phyloP scores from a whole-genome alignment of 2,113 vertebrate genomes.

The Indri indri region DNA sequence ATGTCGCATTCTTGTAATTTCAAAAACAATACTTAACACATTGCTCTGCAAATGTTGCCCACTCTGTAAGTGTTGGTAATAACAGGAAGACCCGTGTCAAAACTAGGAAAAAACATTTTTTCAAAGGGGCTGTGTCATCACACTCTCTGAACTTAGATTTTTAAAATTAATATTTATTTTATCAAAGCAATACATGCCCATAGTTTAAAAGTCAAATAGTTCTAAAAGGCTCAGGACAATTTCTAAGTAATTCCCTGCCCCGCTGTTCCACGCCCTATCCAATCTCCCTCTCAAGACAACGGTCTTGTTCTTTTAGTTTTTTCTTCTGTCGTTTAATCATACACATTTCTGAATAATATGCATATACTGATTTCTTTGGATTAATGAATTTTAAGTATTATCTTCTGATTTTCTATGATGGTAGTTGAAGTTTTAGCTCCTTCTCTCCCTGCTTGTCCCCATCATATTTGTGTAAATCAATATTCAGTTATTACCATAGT shows the following conservation, averaged over 20 bases:
- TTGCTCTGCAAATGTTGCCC: not conserved
- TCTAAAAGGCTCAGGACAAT: not conserved
- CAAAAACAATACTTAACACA: not conserved
- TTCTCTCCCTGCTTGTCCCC: not conserved
- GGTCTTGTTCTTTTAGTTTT: slow-evolving; percentile 21
- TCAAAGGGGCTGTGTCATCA: not conserved
- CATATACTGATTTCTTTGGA: not conserved
- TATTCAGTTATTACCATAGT: not conserved
- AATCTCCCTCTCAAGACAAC: not conserved
- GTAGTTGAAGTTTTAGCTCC: not conserved
- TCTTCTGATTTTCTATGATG: not conserved
- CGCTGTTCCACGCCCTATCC: not conserved
- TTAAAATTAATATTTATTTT: not conserved
- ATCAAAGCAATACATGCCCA: not conserved
- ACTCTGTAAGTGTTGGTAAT: not conserved
- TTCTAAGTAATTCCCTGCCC: not conserved
- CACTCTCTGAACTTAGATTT: not conserved
- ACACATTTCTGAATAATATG: slow-evolving; percentile 30
- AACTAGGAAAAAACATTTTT: not conserved
- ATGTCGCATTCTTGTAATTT: not conserved
- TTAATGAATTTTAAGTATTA: slow-evolving; percentile 40
- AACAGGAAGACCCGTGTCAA: not conserved
- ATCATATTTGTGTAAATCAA: not conserved
- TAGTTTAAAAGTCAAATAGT: slow-evolving; percentile 12
- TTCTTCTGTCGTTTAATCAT: slow-evolving; percentile 18